Percentiles rank a stretch among this genome's conserved stretches.
Conservation (phyloP, 2,113 vertebrate genomes). For the Leptobrachium leishanense region DNA sequence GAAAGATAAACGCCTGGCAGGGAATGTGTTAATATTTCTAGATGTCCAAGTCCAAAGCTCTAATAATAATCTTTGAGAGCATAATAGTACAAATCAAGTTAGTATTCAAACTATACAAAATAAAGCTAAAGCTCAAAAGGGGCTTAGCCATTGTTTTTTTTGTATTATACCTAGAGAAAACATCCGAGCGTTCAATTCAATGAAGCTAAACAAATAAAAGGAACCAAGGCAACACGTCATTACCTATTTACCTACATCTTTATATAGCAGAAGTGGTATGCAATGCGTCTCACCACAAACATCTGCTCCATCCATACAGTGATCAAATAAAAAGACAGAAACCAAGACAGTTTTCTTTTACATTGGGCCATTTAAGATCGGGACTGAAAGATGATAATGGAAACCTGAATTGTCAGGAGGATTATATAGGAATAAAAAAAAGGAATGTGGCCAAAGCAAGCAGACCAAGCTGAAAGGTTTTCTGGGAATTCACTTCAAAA, state of each 20-base stretch:
- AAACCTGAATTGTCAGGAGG: not conserved
- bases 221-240: not conserved
- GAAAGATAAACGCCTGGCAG: no score
- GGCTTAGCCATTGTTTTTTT: no score
- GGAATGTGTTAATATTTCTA: no score
- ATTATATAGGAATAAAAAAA: not conserved
- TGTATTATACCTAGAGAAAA: no score
- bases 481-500: no score
- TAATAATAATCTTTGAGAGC: no score
- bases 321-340: slow-evolving; percentile 6
- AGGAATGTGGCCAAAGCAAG: not conserved
- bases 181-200: not conserved
- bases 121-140: no score
- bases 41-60: no score
- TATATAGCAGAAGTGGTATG: not conserved
- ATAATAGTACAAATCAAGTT: no score
- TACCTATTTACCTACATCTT: not conserved
- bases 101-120: no score
- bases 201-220: not conserved
- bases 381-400: not conserved
- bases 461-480: no score
- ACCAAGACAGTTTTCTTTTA: not conserved
- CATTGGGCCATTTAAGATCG: not conserved
- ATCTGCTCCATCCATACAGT: slow-evolving; percentile 1
- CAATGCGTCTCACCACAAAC: not conserved